Conservation (phyloP, 2,888 invertebrate genomes). For the Drosophila anomalata region DNA sequence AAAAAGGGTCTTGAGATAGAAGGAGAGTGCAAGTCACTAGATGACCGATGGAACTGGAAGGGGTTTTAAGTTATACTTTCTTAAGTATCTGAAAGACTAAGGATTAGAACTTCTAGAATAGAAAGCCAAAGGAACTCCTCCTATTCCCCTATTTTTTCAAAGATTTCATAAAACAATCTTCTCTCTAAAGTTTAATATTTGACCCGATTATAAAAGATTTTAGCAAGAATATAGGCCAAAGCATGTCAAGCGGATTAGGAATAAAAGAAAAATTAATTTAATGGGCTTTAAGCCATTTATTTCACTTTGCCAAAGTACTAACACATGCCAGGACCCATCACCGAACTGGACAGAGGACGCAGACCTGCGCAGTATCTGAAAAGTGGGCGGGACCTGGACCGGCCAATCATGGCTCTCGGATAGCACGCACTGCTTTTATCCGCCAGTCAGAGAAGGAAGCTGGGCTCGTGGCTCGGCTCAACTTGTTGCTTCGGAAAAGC, state of each 20-base stretch:
- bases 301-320: conserved; percentile 31
- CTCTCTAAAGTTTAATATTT: conserved; percentile 8
- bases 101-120: too few species aligned
- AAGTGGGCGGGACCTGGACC: conserved; percentile 30
- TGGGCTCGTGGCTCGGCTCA: conserved; percentile 36
- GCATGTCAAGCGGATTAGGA: conserved; percentile 6
- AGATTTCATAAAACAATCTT: too few species aligned
- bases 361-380: conserved; percentile 60
- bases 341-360: conserved; percentile 11
- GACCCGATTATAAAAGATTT: conserved; percentile 35
- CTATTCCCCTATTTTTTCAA: too few species aligned
- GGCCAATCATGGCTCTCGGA: conserved; percentile 60
- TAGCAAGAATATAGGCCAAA: conserved; percentile 19
- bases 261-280: conserved; percentile 45
- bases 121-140: too few species aligned
- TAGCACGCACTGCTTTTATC: conserved; percentile 67
- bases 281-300: conserved; percentile 45
- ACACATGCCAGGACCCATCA: not conserved
- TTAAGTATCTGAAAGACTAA: too few species aligned
- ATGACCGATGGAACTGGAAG: not conserved
- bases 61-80: not conserved
- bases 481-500: conserved; percentile 63
- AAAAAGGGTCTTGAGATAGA: conserved; percentile 38
- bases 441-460: conserved; percentile 64
- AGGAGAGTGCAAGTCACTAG: conserved; percentile 36